phyloP scores from a whole-genome alignment of 2,888 invertebrate species.

The Disparrhopalites patrizii region DNA sequence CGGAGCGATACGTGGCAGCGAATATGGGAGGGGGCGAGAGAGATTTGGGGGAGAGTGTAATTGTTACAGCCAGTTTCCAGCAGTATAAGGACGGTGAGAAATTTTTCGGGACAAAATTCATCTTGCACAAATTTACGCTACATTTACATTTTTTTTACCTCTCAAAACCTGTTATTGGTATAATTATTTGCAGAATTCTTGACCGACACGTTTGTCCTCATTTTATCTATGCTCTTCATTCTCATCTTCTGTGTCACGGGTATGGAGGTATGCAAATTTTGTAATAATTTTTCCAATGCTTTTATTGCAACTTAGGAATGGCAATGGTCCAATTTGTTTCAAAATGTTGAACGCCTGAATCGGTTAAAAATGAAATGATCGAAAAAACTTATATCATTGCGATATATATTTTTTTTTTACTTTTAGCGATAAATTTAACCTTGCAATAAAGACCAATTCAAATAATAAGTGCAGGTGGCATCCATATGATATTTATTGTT shows the following conservation, averaged over 20 bases:
- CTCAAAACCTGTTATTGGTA: background rate
- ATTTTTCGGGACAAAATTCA: background rate
- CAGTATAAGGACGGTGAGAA: background rate
- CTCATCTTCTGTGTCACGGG: slow-evolving; percentile 53
- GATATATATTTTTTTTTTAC: too few relatives aligned
- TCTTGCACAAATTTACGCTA: too few relatives aligned
- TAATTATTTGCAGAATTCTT: slow-evolving; percentile 51
- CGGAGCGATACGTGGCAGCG: background rate
- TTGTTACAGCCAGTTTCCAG: background rate
- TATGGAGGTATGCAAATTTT: slow-evolving; percentile 51
- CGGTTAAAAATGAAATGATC: too few relatives aligned
- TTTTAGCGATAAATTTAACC: too few relatives aligned
- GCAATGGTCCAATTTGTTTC: too few relatives aligned
- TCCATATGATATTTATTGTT: too few relatives aligned
- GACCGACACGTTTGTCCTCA: slow-evolving; percentile 52
- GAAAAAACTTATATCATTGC: too few relatives aligned
- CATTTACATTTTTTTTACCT: background rate
- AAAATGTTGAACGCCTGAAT: too few relatives aligned
- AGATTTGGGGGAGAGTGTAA: background rate
- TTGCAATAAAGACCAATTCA: too few relatives aligned
- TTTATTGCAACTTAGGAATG: too few relatives aligned
- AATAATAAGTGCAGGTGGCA: too few relatives aligned
- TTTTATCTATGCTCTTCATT: slow-evolving; percentile 52
- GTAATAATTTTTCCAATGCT: too few relatives aligned
- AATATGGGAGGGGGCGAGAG: background rate